Evolutionary conservation across 2,113 vertebrate genomes (phyloP), one percentile per base, ranked within the genome.

Genomic region (Microcebus tavaratra): DNA sequence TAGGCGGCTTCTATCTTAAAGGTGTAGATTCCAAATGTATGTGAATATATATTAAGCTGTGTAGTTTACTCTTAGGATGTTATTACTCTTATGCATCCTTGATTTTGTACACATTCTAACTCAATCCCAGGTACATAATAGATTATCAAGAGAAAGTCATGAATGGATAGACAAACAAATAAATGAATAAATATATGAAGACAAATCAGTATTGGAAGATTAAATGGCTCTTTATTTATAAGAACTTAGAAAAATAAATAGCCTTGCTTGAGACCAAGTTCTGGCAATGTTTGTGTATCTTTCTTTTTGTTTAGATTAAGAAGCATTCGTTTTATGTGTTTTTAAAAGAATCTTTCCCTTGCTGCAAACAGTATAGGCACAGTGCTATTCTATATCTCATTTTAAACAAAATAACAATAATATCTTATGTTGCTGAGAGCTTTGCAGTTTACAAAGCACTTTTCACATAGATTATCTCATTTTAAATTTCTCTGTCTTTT

Each of bases 391-490:
- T 65, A 4, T 76, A 90, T 57, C n/a, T 97, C 23, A 34, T 95
- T 95, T 85, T 91, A 83, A 96, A 95, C 42, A 92, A 96, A 90
- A 89, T 85, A 96, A 68, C 79, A 82, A 67, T 61, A 72, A 34
- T 86, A 50, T 61, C 6, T 36, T 79, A 78, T 13, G 5, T 86
- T 93, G 42, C 73, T 86, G 73, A 94, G 29, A 70, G 73, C 39
- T 91, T 95, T 91, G 11, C 34, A 57, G 39, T 95, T 93, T 80
- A 59, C 25, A 96, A 85, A 95, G 48, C 82, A 93, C 76, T 97
- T 94, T 91, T 93, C 91, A 86, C 79, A 57, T 67, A 73, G 23
- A 89, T 96, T 85, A 91, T 82, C 39, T 95, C 84, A 91, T 96
- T 94, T 86, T 29, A 95, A 75, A 85, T 68, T 63, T 67, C 42